phyloP scores from a whole-genome alignment of 2,888 invertebrate species.

The Cephus runcator region DNA sequence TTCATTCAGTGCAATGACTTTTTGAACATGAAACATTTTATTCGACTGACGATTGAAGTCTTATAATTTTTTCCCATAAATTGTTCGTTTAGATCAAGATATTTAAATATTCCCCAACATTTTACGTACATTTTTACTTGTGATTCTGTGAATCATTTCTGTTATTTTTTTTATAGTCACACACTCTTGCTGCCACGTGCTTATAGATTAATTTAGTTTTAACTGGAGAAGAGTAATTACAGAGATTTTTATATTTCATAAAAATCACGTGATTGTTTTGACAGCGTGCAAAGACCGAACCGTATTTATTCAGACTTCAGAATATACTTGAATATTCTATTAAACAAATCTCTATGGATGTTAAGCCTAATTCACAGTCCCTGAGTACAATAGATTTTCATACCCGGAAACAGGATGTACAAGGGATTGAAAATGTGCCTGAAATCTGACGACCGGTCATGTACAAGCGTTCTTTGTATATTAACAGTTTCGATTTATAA shows the following conservation, averaged over 20 bases:
- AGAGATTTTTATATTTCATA: no score
- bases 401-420: background rate
- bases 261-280: no score
- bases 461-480: background rate
- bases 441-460: no score
- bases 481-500: background rate
- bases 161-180: background rate
- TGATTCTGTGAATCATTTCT: background rate
- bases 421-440: background rate
- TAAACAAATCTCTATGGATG: background rate
- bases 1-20: background rate
- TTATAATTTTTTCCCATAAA: background rate
- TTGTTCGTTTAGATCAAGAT: background rate
- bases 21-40: background rate
- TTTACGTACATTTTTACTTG: background rate
- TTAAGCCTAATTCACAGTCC: background rate
- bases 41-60: background rate
- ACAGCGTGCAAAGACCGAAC: background rate
- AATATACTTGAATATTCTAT: background rate
- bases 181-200: no score
- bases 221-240: no score
- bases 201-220: no score
- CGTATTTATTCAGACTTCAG: background rate
- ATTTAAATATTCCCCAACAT: background rate
- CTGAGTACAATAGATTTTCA: background rate